A percentile compares a stretch with the other conserved stretches of the same genome.
Conservation (phyloP, 1,140 invertebrate species). For the Eueides isabella region DNA sequence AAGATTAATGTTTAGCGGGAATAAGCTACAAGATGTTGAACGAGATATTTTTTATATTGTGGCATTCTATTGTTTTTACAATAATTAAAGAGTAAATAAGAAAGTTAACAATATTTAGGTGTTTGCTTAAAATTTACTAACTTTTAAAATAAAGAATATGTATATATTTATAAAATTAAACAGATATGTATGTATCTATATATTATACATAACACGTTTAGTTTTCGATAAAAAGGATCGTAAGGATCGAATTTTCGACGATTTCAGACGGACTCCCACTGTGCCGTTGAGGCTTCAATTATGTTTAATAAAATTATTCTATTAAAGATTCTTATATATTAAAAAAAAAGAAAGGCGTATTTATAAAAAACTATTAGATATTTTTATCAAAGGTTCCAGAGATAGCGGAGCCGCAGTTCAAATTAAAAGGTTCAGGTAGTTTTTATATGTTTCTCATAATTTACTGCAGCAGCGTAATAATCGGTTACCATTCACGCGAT, state of each 20-base stretch:
- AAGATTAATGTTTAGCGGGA: background rate
- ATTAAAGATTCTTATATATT: too few relatives aligned
- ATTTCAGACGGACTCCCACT: too few relatives aligned
- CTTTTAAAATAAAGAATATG: too few relatives aligned
- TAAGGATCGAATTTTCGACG: too few relatives aligned
- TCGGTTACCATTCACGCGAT: slow-evolving; percentile 2
- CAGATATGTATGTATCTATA: too few relatives aligned
- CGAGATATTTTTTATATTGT: slow-evolving; percentile 1
- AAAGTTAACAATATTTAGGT: background rate
- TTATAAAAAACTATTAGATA: background rate
- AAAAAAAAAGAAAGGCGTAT: too few relatives aligned
- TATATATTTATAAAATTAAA: too few relatives aligned
- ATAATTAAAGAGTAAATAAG: background rate
- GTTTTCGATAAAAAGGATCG: too few relatives aligned
- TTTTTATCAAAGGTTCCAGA: background rate
- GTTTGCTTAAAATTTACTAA: too few relatives aligned
- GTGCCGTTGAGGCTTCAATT: too few relatives aligned
- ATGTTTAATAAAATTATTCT: too few relatives aligned
- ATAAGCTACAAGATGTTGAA: background rate
- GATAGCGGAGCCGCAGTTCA: slow-evolving; percentile 12
- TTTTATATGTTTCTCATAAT: slow-evolving; percentile 25
- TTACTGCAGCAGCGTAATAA: slow-evolving; percentile 25
- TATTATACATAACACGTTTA: too few relatives aligned
- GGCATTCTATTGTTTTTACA: background rate
- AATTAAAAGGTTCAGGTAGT: slow-evolving; percentile 25